Conservation (phyloP, 2,888 invertebrate genomes). For the Lathronympha strigana region DNA sequence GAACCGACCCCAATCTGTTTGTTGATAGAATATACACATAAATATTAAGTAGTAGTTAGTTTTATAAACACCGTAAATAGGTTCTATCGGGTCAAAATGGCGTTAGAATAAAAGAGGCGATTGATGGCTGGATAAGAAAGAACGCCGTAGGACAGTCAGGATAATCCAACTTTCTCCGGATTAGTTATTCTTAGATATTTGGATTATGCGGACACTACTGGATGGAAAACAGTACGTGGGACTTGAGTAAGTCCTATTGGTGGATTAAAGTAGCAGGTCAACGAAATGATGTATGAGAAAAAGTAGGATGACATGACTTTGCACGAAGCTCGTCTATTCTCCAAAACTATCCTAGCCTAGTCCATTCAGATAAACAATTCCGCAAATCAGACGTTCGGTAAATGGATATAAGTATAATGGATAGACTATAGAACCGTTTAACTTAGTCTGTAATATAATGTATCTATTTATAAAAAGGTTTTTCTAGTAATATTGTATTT, state of each 20-base stretch:
- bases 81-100: conserved; percentile 1
- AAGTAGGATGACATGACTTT: conserved; percentile 24
- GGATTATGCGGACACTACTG: too few species aligned
- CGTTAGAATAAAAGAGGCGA: not conserved
- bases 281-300: not conserved
- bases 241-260: not conserved
- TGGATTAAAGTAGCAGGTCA: not conserved
- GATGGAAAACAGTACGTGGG: not conserved
- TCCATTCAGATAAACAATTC: too few species aligned
- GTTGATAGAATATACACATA: not conserved
- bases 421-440: too few species aligned
- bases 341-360: too few species aligned
- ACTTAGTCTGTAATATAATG: too few species aligned
- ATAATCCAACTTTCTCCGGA: too few species aligned
- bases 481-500: not conserved
- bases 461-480: not conserved
- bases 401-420: too few species aligned
- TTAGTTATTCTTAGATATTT: too few species aligned
- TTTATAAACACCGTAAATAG: not conserved
- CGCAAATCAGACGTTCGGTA: too few species aligned
- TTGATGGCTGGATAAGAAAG: not conserved
- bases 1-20: not conserved
- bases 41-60: not conserved
- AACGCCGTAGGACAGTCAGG: too few species aligned
- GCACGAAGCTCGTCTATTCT: conserved; percentile 27